Conservation (phyloP, 2,888 invertebrate genomes). For the Dysmachus trigonus region DNA sequence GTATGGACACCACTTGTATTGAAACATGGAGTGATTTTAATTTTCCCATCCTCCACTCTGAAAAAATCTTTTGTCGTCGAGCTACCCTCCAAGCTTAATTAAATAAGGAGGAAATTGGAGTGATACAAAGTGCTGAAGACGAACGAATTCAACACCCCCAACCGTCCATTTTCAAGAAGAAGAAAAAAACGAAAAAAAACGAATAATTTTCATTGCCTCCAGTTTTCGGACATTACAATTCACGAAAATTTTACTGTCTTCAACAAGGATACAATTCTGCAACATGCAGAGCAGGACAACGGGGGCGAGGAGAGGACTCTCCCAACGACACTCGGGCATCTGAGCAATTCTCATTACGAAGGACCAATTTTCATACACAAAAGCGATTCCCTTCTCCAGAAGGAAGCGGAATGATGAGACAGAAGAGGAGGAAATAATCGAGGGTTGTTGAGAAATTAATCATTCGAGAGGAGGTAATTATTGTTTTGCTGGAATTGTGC, state of each 20-base stretch:
- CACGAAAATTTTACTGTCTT: constrained; percentile 19
- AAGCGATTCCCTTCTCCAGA: constrained; percentile 19
- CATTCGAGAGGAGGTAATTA: constrained; percentile 49
- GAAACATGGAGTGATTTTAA: background rate
- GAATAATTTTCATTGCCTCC: constrained; percentile 33
- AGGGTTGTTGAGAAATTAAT: constrained; percentile 48
- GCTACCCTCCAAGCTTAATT: background rate
- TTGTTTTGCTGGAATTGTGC: constrained; percentile 45
- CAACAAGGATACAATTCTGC: constrained; percentile 11
- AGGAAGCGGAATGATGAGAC: constrained; percentile 18
- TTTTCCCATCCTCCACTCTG: background rate
- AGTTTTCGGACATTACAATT: constrained; percentile 30
- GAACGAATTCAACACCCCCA: background rate
- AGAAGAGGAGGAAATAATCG: constrained; percentile 43
- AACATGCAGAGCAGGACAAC: background rate
- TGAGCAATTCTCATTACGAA: constrained; percentile 37
- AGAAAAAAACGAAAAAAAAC: background rate
- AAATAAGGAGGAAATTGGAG: background rate
- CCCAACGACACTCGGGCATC: background rate
- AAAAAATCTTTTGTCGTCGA: background rate
- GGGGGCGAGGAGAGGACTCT: background rate
- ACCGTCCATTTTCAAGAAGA: background rate
- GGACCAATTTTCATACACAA: constrained; percentile 39
- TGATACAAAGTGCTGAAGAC: background rate
- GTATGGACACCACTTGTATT: background rate